Conservation (phyloP, 2,888 invertebrate genomes). For the Epinotia bilunana region DNA sequence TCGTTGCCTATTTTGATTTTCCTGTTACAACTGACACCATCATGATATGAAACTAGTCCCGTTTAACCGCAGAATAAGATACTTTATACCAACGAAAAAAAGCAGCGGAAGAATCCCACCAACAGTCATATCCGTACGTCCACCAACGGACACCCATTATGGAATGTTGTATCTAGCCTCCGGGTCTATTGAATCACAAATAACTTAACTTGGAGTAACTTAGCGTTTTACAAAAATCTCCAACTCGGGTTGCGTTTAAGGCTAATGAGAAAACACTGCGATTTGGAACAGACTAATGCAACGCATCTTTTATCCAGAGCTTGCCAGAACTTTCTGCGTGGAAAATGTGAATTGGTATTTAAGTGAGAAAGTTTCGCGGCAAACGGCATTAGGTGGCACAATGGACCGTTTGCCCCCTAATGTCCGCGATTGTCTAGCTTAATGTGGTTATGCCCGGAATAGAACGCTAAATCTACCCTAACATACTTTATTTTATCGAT, state of each 20-base stretch:
- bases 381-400: constrained; percentile 39
- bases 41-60: too few species aligned
- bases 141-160: too few species aligned
- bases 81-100: too few species aligned
- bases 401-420: constrained; percentile 40
- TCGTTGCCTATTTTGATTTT: too few species aligned
- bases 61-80: too few species aligned
- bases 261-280: constrained; percentile 27
- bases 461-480: constrained; percentile 1
- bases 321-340: constrained; percentile 35
- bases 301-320: constrained; percentile 41
- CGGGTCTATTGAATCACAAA: background rate
- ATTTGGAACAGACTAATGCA: constrained; percentile 41
- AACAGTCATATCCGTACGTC: too few species aligned
- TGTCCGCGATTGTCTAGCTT: constrained; percentile 43
- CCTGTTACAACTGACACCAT: too few species aligned
- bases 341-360: constrained; percentile 44
- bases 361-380: constrained; percentile 44
- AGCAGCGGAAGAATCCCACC: too few species aligned
- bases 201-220: background rate
- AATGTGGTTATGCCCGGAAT: constrained; percentile 40
- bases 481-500: constrained; percentile 13
- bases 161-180: too few species aligned
- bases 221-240: background rate
- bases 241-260: background rate